Evolutionary conservation across 2,797 vertebrate species (phyloP).

Genomic region (Leontopithecus rosalia): DNA sequence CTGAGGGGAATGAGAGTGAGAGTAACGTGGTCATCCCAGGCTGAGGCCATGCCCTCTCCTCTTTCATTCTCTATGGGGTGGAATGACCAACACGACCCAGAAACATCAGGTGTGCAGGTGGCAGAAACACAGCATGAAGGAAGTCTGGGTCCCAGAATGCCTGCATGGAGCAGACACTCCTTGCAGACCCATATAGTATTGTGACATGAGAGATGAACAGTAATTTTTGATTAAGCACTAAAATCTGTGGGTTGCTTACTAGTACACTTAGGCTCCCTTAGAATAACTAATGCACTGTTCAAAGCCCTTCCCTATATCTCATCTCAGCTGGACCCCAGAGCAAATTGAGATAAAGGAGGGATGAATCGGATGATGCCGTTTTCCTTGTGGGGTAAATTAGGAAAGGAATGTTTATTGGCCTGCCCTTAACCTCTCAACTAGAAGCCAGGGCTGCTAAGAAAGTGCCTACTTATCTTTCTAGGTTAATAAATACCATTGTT

Average conservation of each 20-base stretch:
- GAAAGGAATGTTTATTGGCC: background rate
- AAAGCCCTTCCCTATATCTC: background rate
- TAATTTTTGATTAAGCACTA: background rate
- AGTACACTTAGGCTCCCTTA: background rate
- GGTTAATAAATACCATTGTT: background rate
- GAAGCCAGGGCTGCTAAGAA: background rate
- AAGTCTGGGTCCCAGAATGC: background rate
- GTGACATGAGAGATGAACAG: background rate
- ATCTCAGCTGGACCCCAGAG: background rate
- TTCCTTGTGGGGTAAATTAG: background rate
- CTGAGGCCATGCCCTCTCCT: accelerated
- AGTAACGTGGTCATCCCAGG: accelerated
- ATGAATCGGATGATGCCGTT: background rate
- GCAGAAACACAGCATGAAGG: background rate
- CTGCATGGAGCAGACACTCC: accelerated
- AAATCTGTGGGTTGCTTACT: background rate
- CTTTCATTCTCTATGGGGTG: background rate
- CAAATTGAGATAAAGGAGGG: background rate
- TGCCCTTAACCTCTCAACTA: background rate
- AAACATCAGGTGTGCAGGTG: background rate
- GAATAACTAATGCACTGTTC: background rate
- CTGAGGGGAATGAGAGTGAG: background rate
- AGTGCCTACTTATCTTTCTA: background rate
- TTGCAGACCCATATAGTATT: background rate
- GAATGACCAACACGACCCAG: no score